Conservation (phyloP, 2,797 vertebrate species). For the Thunnus albacares region DNA sequence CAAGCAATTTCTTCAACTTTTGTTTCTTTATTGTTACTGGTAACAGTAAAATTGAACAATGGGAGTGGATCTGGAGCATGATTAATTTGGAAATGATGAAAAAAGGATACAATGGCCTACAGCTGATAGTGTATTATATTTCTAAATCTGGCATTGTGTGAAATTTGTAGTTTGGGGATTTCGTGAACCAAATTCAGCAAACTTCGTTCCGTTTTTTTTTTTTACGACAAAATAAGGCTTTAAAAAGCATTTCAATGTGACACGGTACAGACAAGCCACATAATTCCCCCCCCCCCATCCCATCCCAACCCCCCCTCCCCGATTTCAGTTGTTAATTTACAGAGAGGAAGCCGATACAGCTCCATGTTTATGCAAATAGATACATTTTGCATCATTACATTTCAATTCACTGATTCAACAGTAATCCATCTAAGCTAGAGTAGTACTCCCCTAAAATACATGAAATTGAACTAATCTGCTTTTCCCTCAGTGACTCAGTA, state of each 20-base stretch:
- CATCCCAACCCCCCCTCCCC: neutral
- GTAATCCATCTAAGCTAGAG: conserved; percentile 83
- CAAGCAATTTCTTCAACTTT: conserved; percentile 85
- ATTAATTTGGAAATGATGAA: conserved; percentile 76
- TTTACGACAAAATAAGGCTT: conserved; percentile 3
- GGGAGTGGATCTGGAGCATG: conserved; percentile 80
- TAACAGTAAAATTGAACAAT: conserved; percentile 79
- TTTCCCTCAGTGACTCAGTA: conserved; percentile 76
- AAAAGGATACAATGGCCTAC: conserved; percentile 58
- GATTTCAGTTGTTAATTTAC: neutral
- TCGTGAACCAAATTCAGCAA: conserved; percentile 17
- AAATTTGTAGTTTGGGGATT: conserved; percentile 43
- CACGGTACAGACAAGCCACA: neutral
- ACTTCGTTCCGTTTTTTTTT: neutral
- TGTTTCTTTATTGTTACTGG: conserved; percentile 82
- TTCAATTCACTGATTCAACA: conserved; percentile 78
- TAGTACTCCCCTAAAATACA: conserved; percentile 79
- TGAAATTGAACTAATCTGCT: conserved; percentile 85
- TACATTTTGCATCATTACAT: conserved; percentile 73
- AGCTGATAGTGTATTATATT: conserved; percentile 57
- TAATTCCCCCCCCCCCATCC: conserved; percentile 10
- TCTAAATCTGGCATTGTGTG: conserved; percentile 52
- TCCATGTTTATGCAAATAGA: conserved; percentile 60
- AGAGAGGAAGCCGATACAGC: conserved; percentile 33
- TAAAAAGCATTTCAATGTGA: neutral